Evolutionary conservation across 2,797 vertebrate species (phyloP), one percentile per base, ranked within the genome.

Genomic region (Odontamblyopus rebecca): DNA sequence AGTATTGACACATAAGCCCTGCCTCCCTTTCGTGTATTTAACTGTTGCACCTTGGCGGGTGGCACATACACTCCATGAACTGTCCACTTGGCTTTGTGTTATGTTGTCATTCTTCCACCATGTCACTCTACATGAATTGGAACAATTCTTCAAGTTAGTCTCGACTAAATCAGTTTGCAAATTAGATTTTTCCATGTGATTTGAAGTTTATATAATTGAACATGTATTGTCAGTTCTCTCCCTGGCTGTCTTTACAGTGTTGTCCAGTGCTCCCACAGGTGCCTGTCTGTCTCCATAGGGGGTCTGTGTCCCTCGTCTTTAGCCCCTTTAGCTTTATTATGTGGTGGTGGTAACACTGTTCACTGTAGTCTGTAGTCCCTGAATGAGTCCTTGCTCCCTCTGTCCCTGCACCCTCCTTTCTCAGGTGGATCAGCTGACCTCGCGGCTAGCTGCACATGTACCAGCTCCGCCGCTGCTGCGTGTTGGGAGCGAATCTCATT

Each of bases 371-470:
- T 82, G 71, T 84, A 67, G 80, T 81, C 68, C 8, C 75, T 77
- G 80, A 85, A 85, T 87, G 80, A 86, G 87, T 71, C 76, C 69
- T 79, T 70, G 71, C 69, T 81, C 75, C 50, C 30, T 71, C 71
- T 79, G 68, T 84, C 75, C 78, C 77, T 77, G 80, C 85, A 83
- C 83, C 80, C 80, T 87, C 86, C 85, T 89, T 87, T 89, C 85
- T 89, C 90, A 93, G 92, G 91, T 91, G 90, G 90, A 92, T 90
- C 91, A 89, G 87, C 91, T 90, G 91, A 93, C 87, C 82, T 80
- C 72, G 66, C 83, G 77, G 88, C 89, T 87, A 85, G 84, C 87
- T 83, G 86, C 76, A 79, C 80, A 78, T 89, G 77, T 82, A 79
- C 61, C 78, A 75, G 87, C 88, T 85, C 86, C 62, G 73, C 75